A percentile compares a stretch with the other conserved stretches of the same genome.
Evolutionary conservation across 2,888 invertebrate species (phyloP).

Genomic region (Bruchidius siliquastri): DNA sequence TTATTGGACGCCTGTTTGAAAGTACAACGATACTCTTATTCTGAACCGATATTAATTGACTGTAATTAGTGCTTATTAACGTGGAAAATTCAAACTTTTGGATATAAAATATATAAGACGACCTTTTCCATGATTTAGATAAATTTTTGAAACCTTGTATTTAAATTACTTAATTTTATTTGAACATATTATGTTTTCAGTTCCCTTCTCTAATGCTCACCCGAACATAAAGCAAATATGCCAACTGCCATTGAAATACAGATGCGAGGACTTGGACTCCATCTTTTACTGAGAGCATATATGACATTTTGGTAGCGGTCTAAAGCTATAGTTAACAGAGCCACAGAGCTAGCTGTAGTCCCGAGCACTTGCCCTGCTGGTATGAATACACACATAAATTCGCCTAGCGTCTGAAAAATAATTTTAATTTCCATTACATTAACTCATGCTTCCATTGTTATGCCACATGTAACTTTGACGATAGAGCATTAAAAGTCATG

Average conservation of each 20-base stretch:
- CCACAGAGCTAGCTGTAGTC: conserved; percentile 51
- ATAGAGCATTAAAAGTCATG: too few relatives aligned
- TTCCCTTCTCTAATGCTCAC: conserved; percentile 22
- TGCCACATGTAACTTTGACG: too few relatives aligned
- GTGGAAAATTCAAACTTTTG: too few relatives aligned
- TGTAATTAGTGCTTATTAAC: too few relatives aligned
- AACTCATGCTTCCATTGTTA: too few relatives aligned
- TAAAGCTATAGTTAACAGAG: conserved; percentile 53
- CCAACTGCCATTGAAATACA: conserved; percentile 39
- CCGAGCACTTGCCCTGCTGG: conserved; percentile 52
- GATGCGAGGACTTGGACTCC: conserved; percentile 46
- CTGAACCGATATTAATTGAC: too few relatives aligned
- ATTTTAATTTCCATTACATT: background rate
- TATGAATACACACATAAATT: conserved; percentile 49
- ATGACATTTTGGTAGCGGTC: conserved; percentile 54
- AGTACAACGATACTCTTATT: too few relatives aligned
- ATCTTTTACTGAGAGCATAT: conserved; percentile 44
- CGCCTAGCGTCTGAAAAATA: conserved; percentile 46
- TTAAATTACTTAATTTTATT: too few relatives aligned
- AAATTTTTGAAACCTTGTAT: too few relatives aligned
- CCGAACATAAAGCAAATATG: conserved; percentile 46
- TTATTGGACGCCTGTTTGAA: too few relatives aligned
- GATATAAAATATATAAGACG: too few relatives aligned
- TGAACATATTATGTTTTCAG: background rate
- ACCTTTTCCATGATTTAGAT: too few relatives aligned